Evolutionary conservation across 2,888 invertebrate genomes (phyloP).

Genomic region (Erpobdella octoculata): DNA sequence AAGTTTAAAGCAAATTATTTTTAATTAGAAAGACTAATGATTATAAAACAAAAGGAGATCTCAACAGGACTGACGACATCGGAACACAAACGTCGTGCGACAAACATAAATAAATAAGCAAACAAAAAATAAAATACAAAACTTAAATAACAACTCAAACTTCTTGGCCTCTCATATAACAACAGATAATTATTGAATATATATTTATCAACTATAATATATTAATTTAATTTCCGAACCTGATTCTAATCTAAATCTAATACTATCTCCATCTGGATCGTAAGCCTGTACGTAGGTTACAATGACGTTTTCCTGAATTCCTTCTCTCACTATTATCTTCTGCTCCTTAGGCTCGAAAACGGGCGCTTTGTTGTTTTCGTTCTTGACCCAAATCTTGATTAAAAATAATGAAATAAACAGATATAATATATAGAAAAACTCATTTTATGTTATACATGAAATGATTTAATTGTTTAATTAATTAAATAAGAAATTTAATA

Average conservation of each 20-base stretch:
- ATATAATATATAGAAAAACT: neutral
- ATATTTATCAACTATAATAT: too few relatives aligned
- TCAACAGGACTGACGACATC: too few relatives aligned
- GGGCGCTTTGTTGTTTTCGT: constrained; percentile 93
- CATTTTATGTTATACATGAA: neutral
- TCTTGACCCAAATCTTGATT: constrained; percentile 68
- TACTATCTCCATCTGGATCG: constrained; percentile 79
- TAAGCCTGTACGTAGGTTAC: constrained; percentile 73
- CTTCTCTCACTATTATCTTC: constrained; percentile 33
- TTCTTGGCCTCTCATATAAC: too few relatives aligned
- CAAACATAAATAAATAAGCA: too few relatives aligned
- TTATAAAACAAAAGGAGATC: too few relatives aligned
- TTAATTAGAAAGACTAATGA: too few relatives aligned
- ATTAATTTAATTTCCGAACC: constrained; percentile 11
- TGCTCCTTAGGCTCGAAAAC: constrained; percentile 39
- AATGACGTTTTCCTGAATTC: constrained; percentile 57
- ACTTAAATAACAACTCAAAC: too few relatives aligned
- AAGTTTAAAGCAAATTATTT: too few relatives aligned
- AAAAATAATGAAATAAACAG: neutral
- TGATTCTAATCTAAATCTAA: constrained; percentile 30
- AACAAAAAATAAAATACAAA: too few relatives aligned
- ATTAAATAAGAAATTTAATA: neutral
- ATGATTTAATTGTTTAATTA: neutral
- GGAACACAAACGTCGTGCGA: too few relatives aligned
- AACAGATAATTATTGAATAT: too few relatives aligned